Percentiles rank a stretch among this genome's conserved stretches.
Conservation (phyloP, 2,888 invertebrate species). For the Sphaerophoria rueppellii region DNA sequence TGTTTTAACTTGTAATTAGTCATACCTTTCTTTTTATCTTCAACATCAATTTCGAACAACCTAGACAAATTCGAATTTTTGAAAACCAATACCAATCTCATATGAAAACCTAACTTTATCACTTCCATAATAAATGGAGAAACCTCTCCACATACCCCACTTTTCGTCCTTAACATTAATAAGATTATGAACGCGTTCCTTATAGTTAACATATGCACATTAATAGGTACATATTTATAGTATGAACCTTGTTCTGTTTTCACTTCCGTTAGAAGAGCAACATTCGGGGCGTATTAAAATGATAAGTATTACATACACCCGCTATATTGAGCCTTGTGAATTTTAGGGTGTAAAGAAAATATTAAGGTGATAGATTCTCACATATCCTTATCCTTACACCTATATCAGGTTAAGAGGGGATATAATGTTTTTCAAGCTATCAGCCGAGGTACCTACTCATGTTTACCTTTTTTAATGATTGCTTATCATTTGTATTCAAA, state of each 20-base stretch:
- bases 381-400: not conserved
- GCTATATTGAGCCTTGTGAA: not conserved
- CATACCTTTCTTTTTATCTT: too few species aligned
- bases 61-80: too few species aligned
- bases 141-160: not conserved
- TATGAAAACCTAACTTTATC: too few species aligned
- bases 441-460: not conserved
- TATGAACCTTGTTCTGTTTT: conserved; percentile 1
- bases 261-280: not conserved
- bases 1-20: too few species aligned
- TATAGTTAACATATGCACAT: too few species aligned
- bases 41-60: too few species aligned
- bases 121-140: too few species aligned
- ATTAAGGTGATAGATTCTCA: conserved; percentile 46
- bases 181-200: conserved; percentile 57
- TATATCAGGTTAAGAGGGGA: not conserved
- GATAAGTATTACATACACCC: too few species aligned
- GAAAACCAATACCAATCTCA: too few species aligned
- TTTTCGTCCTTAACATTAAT: conserved; percentile 41
- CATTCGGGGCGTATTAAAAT: not conserved
- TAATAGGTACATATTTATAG: too few species aligned
- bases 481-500: conserved; percentile 45
- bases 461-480: conserved; percentile 47
- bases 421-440: not conserved
- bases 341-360: conserved; percentile 8